Evolutionary conservation across 2,797 vertebrate genomes (phyloP), one percentile per base, ranked within the genome.

Genomic region (Knipowitschia caucasica): DNA sequence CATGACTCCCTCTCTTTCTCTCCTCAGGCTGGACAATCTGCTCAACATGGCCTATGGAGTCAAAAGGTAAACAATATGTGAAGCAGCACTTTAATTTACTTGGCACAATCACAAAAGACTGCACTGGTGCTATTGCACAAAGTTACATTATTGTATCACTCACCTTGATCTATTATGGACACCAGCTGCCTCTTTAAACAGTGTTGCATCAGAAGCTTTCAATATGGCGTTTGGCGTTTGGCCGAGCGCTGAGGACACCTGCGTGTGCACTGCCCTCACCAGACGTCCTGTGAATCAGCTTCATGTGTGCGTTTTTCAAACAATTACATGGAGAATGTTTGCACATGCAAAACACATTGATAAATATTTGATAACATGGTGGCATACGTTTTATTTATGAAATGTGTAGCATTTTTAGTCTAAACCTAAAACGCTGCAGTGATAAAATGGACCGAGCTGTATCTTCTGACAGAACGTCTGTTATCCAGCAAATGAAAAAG

Each of bases 41-140:
- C 96, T 99, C 97, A 99, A 99, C 98, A 99, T 99, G 97, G 96
- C 96, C 95, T 99, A 99, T 98, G 97, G 97, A 94, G 97, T 99
- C 95, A 99, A 99, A 95, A 99, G 97, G 97, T 99, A 98, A 99
- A 95, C 96, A 94, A 30, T 54, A 51, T 45, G 60, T 50, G 25
- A 46, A 17, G 42, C 55, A 40, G 26, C 14, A 14, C 55, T 69
- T 72, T 69, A 78, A 62, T 67, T 53, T 61, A 44, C 12, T 58
- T 66, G 64, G 74, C 68, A 76, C 69, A 55, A 67, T 73, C 71
- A 76, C 71, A 78, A 71, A 67, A 55, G 53, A 55, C 64, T 67
- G 47, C 44, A 31, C 64, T 73, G n/a, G n/a, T 56, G n/a, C 54
- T 64, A 67, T 85, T 87, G 81, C 81, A 83, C 62, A 59, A 66